These are phyloP conservation scores for Paramuricea clavata DNA, from an alignment of 92 coral and sea anemone genomes.

Conservation along the genomic window DNA sequence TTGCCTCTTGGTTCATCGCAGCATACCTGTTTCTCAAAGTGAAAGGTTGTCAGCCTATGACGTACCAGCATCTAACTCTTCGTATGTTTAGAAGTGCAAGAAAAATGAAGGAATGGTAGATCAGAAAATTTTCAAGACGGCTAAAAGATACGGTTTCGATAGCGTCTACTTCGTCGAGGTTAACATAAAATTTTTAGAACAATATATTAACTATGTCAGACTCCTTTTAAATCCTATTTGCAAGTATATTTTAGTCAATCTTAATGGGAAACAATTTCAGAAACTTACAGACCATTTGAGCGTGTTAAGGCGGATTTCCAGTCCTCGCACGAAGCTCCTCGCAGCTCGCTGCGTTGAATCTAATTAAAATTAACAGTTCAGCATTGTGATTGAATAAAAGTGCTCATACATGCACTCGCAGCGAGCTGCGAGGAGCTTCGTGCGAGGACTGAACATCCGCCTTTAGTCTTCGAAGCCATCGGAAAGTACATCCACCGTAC, in stretches of 20 bases:
- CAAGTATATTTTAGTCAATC: slow-evolving; percentile 59
- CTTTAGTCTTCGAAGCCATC: slow-evolving; percentile 60
- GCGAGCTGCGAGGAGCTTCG: too few relatives aligned
- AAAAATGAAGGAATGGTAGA: slow-evolving; percentile 47
- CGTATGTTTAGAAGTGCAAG: slow-evolving; percentile 28
- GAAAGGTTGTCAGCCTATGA: not conserved
- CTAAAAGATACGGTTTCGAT: slow-evolving; percentile 60
- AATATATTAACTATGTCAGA: slow-evolving; percentile 39
- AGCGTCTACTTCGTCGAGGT: slow-evolving; percentile 53
- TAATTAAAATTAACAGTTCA: slow-evolving; percentile 43
- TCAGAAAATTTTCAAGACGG: slow-evolving; percentile 52
- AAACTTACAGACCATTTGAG: not conserved
- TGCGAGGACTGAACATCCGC: too few relatives aligned
- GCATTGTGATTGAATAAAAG: too few relatives aligned
- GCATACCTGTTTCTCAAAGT: slow-evolving; percentile 61
- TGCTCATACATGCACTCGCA: too few relatives aligned
- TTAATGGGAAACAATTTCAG: slow-evolving; percentile 11
- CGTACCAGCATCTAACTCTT: slow-evolving; percentile 38
- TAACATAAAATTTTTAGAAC: slow-evolving; percentile 67
- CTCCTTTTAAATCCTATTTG: slow-evolving; percentile 61
- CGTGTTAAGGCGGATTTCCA: too few relatives aligned
- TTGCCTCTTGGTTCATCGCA: slow-evolving; percentile 54
- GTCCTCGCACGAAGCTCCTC: too few relatives aligned
- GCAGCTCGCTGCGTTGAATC: slow-evolving; percentile 58
- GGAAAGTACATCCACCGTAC: slow-evolving; percentile 71